phyloP scores from a whole-genome alignment of 1,140 invertebrate species.

The Euglossa dilemma region DNA sequence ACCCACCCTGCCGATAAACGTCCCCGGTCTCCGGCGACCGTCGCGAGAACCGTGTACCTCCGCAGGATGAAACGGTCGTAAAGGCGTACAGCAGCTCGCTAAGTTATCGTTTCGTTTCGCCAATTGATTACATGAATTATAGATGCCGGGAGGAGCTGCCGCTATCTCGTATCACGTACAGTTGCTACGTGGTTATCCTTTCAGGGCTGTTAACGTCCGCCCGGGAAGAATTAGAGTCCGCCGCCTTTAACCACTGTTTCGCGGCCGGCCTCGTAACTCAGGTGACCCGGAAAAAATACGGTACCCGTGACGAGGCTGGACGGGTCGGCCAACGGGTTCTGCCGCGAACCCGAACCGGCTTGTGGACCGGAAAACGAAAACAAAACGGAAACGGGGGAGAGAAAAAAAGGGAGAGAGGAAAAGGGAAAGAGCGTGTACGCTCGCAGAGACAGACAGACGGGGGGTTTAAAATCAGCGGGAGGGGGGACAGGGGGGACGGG shows the following conservation, averaged over 20 bases:
- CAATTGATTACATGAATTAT: conserved; percentile 75
- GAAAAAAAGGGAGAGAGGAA: no score
- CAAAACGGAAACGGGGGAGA: not conserved
- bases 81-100: conserved; percentile 57
- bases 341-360: not conserved
- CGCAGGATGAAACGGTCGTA: conserved; percentile 57
- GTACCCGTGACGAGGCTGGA: conserved; percentile 47
- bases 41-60: conserved; percentile 19
- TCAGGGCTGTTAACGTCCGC: conserved; percentile 67
- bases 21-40: not conserved
- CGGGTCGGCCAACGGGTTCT: not conserved
- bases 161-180: conserved; percentile 47
- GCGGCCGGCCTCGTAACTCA: conserved; percentile 53
- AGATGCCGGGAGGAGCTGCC: conserved; percentile 41
- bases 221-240: conserved; percentile 65
- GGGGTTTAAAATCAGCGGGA: not conserved
- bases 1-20: conserved; percentile 7
- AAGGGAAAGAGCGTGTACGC: not conserved
- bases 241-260: conserved; percentile 63
- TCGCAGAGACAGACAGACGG: not conserved
- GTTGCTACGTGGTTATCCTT: conserved; percentile 67
- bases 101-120: conserved; percentile 67
- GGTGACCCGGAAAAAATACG: conserved; percentile 51
- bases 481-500: not conserved
- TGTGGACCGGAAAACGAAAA: not conserved